Conservation (phyloP, 2,888 invertebrate species). For the Pyrrhosoma nymphula region DNA sequence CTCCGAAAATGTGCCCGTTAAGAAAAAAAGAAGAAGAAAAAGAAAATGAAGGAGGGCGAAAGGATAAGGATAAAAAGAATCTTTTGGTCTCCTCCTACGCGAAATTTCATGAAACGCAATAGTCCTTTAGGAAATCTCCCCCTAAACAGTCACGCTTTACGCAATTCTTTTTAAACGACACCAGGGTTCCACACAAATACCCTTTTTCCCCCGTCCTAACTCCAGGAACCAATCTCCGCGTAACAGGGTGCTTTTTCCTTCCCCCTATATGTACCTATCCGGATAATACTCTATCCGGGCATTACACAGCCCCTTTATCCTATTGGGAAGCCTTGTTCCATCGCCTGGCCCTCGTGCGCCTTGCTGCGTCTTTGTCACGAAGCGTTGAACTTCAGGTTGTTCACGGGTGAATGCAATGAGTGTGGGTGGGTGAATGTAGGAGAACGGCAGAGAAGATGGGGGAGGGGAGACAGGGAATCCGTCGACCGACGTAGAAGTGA, state of each 20-base stretch:
- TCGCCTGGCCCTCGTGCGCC: not conserved
- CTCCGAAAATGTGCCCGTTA: not conserved
- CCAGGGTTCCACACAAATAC: not conserved
- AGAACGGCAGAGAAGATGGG: not conserved
- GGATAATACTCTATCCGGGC: not conserved
- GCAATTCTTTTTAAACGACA: conserved; percentile 14
- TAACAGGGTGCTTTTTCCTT: not conserved
- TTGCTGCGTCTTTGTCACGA: not conserved
- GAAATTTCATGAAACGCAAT: not conserved
- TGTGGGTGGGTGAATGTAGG: not conserved
- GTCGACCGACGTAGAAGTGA: not conserved
- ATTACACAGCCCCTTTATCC: not conserved
- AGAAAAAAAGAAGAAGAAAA: not conserved
- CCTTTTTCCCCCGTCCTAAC: not conserved
- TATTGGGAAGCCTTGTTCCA: not conserved
- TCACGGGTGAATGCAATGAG: not conserved
- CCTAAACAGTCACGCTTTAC: not conserved
- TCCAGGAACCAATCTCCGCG: not conserved
- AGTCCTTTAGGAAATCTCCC: not conserved
- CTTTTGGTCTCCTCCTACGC: not conserved
- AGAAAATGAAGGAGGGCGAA: too few relatives aligned
- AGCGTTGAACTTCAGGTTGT: not conserved
- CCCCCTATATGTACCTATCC: not conserved
- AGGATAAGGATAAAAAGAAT: not conserved
- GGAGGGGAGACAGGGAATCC: not conserved